A percentile compares a stretch with the other conserved stretches of the same genome.
These are phyloP conservation scores for Nemotelus nigrinus DNA, from an alignment of 2,888 invertebrate species.

Conservation along the genomic window DNA sequence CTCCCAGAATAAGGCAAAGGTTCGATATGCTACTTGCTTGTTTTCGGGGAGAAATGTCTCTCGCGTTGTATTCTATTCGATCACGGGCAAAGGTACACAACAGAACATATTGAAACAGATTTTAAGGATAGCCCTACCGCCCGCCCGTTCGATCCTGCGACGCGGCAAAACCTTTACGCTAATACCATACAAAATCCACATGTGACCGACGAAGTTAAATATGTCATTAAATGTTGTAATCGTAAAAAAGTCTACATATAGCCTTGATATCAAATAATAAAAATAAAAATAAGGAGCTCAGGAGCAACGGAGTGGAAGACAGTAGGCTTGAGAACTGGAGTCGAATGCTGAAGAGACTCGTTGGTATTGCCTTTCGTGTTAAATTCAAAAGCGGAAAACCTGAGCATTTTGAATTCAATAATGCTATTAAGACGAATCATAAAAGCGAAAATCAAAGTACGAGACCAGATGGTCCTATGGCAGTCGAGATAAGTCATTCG, in stretches of 20 bases:
- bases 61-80: conserved; percentile 3
- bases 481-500: no score
- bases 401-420: conserved; percentile 22
- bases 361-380: conserved; percentile 33
- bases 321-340: background rate
- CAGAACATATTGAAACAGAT: conserved; percentile 16
- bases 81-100: conserved; percentile 25
- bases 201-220: conserved; percentile 45
- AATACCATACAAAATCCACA: conserved; percentile 26
- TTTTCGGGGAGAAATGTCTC: background rate
- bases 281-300: conserved; percentile 22
- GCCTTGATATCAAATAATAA: conserved; percentile 33
- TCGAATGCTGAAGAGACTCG: background rate
- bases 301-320: background rate
- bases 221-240: conserved; percentile 46
- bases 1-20: conserved; percentile 18
- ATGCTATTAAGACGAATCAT: conserved; percentile 31
- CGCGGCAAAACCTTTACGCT: conserved; percentile 8
- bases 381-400: conserved; percentile 28
- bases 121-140: conserved; percentile 20
- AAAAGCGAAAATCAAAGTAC: conserved; percentile 28
- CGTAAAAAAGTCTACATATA: conserved; percentile 42
- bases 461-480: conserved; percentile 9
- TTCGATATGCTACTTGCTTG: background rate
- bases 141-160: background rate